A percentile compares a stretch with the other conserved stretches of the same genome.
Evolutionary conservation across 2,797 vertebrate genomes (phyloP).

Genomic region (Enteromius radiatus): DNA sequence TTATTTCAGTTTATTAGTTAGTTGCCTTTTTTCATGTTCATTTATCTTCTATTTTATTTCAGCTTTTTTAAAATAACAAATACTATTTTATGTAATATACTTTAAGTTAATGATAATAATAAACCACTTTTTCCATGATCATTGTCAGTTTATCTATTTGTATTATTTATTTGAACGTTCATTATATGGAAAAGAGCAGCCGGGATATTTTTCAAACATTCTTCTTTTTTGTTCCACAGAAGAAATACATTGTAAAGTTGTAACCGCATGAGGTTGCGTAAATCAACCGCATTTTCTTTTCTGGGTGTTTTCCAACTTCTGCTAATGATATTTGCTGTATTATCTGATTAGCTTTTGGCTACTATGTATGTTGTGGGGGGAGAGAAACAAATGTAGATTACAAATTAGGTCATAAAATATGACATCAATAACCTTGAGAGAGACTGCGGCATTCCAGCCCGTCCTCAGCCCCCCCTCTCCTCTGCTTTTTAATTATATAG

Average conservation of each 20-base stretch:
- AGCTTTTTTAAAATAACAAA: not conserved
- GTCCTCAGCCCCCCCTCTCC: constrained; percentile 13
- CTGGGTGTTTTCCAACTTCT: constrained; percentile 39
- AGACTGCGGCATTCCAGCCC: constrained; percentile 58
- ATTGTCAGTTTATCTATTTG: not conserved
- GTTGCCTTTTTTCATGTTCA: not conserved
- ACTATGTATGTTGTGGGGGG: constrained; percentile 14
- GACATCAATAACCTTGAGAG: constrained; percentile 67
- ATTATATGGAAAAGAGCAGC: not conserved
- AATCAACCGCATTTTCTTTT: not conserved
- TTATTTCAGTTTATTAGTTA: no score
- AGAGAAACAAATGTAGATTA: constrained; percentile 61
- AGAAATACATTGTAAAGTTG: not conserved
- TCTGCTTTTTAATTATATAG: constrained; percentile 66
- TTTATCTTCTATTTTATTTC: not conserved
- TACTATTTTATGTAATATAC: not conserved
- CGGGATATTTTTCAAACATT: not conserved
- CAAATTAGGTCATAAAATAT: constrained; percentile 70
- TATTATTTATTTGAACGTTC: not conserved
- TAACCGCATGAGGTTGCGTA: not conserved
- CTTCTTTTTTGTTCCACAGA: not conserved
- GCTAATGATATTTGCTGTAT: constrained; percentile 57
- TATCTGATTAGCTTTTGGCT: constrained; percentile 55
- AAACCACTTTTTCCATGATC: not conserved
- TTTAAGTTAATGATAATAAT: not conserved